Evolutionary conservation across 2,797 vertebrate species (phyloP).

Genomic region (Iguana delicatissima): DNA sequence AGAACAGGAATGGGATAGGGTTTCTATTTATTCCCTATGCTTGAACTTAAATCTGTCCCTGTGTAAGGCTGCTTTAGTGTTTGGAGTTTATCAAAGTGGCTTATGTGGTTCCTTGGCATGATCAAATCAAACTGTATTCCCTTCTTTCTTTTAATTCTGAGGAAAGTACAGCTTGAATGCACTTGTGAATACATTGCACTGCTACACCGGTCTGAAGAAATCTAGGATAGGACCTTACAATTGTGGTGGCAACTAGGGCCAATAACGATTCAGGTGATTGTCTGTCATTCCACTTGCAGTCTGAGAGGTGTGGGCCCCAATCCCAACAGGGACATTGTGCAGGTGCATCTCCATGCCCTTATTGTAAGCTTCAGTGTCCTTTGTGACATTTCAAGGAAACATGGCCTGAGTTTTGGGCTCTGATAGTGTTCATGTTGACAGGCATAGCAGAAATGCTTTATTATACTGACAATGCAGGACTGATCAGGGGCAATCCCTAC

Average conservation of each 20-base stretch:
- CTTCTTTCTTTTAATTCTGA: neutral
- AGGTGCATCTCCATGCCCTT: neutral
- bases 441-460: neutral
- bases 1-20: slow-evolving; percentile 38
- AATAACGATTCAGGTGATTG: too few species aligned
- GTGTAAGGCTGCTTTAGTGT: neutral
- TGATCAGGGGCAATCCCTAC: too few species aligned
- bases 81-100: neutral
- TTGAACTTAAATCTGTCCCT: neutral
- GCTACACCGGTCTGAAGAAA: neutral
- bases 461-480: neutral
- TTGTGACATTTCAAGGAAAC: neutral
- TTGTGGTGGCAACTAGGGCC: neutral
- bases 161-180: neutral
- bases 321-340: neutral
- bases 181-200: neutral
- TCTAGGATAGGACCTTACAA: neutral
- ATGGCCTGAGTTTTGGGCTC: neutral
- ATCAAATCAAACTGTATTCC: neutral
- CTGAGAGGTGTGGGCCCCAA: neutral
- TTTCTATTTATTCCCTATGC: slow-evolving; percentile 23
- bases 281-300: too few species aligned
- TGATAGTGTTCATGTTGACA: neutral
- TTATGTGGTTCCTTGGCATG: neutral
- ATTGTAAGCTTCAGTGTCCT: neutral